Conservation (phyloP, 2,888 invertebrate species). For the Tipula vernalis region DNA sequence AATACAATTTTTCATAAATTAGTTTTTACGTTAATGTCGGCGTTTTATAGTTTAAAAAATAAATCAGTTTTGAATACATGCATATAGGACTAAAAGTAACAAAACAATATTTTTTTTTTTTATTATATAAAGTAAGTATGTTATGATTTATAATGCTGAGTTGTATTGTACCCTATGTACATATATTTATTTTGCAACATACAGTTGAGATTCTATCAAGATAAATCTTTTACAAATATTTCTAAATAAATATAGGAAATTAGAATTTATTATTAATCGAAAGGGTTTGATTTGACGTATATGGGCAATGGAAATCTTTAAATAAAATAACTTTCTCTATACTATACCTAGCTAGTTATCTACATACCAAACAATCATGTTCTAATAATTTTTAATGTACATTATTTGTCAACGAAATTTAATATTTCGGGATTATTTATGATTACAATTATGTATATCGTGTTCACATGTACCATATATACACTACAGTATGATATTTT, state of each 20-base stretch:
- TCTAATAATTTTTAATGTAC: background rate
- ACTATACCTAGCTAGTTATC: no score
- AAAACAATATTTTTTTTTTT: background rate
- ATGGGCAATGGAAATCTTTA: background rate
- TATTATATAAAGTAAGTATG: background rate
- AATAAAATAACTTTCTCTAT: background rate
- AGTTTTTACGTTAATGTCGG: background rate
- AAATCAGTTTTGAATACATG: background rate
- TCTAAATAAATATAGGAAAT: background rate
- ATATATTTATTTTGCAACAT: background rate
- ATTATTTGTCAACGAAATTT: background rate
- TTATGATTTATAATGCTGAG: background rate
- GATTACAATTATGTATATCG: background rate
- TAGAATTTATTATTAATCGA: background rate
- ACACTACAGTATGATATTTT: background rate
- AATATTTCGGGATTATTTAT: background rate
- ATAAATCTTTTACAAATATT: background rate
- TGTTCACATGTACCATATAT: background rate
- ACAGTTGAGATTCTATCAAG: background rate
- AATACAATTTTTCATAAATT: background rate
- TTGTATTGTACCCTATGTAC: background rate
- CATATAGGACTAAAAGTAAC: background rate
- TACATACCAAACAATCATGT: background rate
- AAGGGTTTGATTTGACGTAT: background rate
- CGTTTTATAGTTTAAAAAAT: background rate